A percentile compares a stretch with the other conserved stretches of the same genome.
These are phyloP conservation scores for Philopotamus ludificatus DNA, from an alignment of 1,140 invertebrate genomes.

Conservation along the genomic window DNA sequence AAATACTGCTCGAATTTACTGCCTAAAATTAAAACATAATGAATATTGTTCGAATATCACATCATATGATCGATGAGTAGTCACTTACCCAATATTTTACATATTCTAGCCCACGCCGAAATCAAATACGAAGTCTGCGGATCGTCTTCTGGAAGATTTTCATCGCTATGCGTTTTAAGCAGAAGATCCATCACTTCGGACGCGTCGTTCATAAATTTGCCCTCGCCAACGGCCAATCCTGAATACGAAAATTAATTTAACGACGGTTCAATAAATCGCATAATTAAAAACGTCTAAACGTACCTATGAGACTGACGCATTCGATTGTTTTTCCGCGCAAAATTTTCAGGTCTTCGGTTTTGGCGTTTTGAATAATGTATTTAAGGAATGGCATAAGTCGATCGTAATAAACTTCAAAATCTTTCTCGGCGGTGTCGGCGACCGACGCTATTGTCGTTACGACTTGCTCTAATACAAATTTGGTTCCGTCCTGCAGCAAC, in stretches of 20 bases:
- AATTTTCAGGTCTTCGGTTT: conserved; percentile 80
- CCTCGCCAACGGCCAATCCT: conserved; percentile 88
- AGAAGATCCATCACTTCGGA: conserved; percentile 96
- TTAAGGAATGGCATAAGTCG: conserved; percentile 95
- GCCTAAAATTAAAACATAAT: conserved; percentile 52
- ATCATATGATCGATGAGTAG: neutral
- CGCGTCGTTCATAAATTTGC: conserved; percentile 93
- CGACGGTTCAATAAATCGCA: neutral
- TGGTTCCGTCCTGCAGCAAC: conserved; percentile 89
- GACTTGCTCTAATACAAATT: conserved; percentile 94
- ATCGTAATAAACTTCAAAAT: conserved; percentile 83
- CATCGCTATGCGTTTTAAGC: conserved; percentile 84
- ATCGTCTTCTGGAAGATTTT: conserved; percentile 88
- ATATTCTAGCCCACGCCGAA: conserved; percentile 98
- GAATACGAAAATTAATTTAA: conserved; percentile 31
- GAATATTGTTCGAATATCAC: neutral
- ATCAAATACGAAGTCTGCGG: conserved; percentile 98
- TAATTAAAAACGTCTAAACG: conserved; percentile 31
- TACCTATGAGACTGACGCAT: conserved; percentile 96
- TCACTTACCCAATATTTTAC: conserved; percentile 86
- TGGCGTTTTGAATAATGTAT: conserved; percentile 95
- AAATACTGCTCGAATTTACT: conserved; percentile 96
- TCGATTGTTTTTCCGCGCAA: conserved; percentile 96
- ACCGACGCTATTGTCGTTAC: conserved; percentile 98
- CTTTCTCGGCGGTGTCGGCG: conserved; percentile 97